Base-by-base conservation (phyloP, 2,113 vertebrate species). In the Pteropus alecto region DNA sequence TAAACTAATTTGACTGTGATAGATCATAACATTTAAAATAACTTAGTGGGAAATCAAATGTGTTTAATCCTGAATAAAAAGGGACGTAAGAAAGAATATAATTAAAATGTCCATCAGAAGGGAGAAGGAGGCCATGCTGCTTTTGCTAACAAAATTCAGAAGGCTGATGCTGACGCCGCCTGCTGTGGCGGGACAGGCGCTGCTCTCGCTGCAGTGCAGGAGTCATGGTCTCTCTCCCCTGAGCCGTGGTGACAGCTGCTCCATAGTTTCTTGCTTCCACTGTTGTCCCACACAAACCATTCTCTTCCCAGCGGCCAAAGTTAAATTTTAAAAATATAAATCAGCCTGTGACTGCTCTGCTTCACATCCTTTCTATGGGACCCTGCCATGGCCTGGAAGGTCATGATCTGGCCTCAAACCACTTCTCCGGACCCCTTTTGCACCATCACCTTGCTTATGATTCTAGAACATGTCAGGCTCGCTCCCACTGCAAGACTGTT, bases 21-120 rank as follows among this genome's bases (percentile, higher is more conserved):
- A 83, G 76, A 87, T 26, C 41, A 19, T n/a, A 77, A 76, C 26
- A 68, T 19, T 94, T 60, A 68, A 94, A 70, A 70, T 43, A 92
- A 94, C 7, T 95, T 78, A 58, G 14, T 28, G 30, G 46, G 46
- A 61, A 83, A 38, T 48, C 65, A 21, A 54, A 19, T 73, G 67
- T 60, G 38, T 43, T 83, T 82, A 35, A 90, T 91, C 63, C 43
- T 22, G 73, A 95, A 87, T 61, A 92, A 91, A 95, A 88, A 48
- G 15, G 35, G 35, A 87, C 79, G 73, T 35, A 67, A 90, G 46
- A 70, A 81, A 33, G 73, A 70, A 0, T 41, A 58, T 38, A 81
- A 89, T 94, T 70, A 63, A 77, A 79, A 84, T 8, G 15, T 43
- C 68, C 63, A 33, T 8, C 26, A 28, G n/a, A 90, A 68, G 35